These are phyloP conservation scores for Odocoileus virginianus DNA, from an alignment of 2,113 vertebrate species.

Conservation along the genomic window DNA sequence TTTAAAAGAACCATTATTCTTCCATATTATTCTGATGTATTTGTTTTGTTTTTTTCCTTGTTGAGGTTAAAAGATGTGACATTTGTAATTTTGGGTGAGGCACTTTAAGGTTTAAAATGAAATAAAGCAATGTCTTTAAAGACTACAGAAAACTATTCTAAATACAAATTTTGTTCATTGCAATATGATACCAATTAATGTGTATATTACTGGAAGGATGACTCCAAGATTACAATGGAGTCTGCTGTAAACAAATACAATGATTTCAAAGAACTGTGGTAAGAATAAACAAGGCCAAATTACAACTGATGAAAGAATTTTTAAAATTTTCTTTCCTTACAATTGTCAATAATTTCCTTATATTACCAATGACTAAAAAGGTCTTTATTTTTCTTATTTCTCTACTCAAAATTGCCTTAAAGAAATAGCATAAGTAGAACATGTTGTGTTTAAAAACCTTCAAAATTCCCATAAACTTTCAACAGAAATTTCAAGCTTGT, in stretches of 20 bases:
- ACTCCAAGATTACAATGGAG: neutral
- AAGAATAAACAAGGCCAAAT: neutral
- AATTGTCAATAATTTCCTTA: neutral
- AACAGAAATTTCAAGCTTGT: neutral
- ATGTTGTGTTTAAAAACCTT: neutral
- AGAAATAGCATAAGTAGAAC: neutral
- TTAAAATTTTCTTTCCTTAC: neutral
- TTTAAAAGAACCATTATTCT: neutral
- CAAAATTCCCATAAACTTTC: neutral
- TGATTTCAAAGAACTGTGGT: neutral
- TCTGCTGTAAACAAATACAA: conserved; percentile 1
- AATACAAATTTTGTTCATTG: neutral
- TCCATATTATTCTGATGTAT: neutral
- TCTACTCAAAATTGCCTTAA: neutral
- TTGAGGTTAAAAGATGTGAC: neutral
- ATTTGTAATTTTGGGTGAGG: neutral
- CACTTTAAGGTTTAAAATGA: conserved; percentile 3
- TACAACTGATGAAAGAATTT: neutral
- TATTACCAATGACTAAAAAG: neutral
- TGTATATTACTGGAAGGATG: neutral
- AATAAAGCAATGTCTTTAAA: neutral
- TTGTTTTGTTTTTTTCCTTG: neutral
- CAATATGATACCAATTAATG: neutral
- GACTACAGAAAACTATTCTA: neutral
- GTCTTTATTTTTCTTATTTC: neutral